Conservation (phyloP, 2,113 vertebrate species). For the Chauna torquata region DNA sequence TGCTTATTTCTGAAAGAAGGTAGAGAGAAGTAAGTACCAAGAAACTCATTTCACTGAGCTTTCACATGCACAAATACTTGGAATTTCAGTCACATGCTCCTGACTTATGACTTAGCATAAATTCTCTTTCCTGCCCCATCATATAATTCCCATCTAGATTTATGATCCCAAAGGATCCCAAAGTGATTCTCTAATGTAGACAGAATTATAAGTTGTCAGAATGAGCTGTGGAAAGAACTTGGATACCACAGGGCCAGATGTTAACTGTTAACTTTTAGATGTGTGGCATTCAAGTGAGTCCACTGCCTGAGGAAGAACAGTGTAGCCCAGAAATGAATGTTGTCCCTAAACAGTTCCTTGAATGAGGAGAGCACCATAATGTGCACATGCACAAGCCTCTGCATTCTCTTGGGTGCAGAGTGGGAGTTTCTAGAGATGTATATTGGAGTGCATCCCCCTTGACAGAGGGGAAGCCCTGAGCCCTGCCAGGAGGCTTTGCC, state of each 20-base stretch:
- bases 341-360: rapidly evolving
- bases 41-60: neutral
- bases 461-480: neutral
- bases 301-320: neutral
- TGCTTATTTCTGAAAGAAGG: neutral
- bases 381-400: rapidly evolving
- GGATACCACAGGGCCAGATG: neutral
- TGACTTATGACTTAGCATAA: neutral
- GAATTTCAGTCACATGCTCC: neutral
- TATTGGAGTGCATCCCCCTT: neutral
- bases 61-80: neutral
- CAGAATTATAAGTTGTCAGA: neutral
- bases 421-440: neutral
- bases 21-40: neutral
- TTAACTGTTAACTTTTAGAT: neutral
- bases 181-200: neutral
- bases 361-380: neutral
- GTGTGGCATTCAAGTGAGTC: neutral
- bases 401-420: neutral
- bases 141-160: neutral
- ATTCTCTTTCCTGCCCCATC: neutral
- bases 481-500: neutral
- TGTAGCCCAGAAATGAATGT: neutral
- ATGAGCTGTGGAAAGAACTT: neutral
- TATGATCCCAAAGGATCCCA: neutral